Conservation (phyloP, 2,888 invertebrate genomes). For the Pheosia gnoma region DNA sequence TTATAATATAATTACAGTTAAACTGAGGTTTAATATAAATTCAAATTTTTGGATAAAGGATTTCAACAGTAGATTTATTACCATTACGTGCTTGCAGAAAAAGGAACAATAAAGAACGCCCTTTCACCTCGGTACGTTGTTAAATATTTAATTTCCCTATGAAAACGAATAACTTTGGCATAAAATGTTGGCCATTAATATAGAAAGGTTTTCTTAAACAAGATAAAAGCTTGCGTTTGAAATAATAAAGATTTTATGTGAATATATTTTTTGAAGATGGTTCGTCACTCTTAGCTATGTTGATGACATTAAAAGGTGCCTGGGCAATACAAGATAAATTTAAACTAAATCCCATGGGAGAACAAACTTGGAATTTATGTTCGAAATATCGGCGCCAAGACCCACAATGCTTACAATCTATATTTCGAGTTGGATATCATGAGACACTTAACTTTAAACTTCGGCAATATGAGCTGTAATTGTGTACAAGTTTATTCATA, state of each 20-base stretch:
- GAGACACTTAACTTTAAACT: too few species aligned
- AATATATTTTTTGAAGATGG: too few species aligned
- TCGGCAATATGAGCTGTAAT: too few species aligned
- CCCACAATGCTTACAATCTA: too few species aligned
- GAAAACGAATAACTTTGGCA: conserved; percentile 1
- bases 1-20: background rate
- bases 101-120: background rate
- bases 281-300: background rate
- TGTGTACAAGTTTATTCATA: too few species aligned
- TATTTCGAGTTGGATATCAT: too few species aligned
- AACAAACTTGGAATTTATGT: too few species aligned
- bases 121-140: background rate
- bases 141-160: conserved; percentile 2
- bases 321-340: background rate
- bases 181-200: background rate
- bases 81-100: background rate
- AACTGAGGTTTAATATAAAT: background rate
- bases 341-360: too few species aligned
- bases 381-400: too few species aligned
- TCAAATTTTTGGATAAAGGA: background rate
- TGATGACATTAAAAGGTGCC: background rate
- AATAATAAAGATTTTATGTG: background rate
- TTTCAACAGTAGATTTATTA: background rate
- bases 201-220: background rate
- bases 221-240: background rate